A percentile compares a stretch with the other conserved stretches of the same genome.
These are phyloP conservation scores for Caretta caretta DNA, from an alignment of 2,113 vertebrate species.

Conservation along the genomic window DNA sequence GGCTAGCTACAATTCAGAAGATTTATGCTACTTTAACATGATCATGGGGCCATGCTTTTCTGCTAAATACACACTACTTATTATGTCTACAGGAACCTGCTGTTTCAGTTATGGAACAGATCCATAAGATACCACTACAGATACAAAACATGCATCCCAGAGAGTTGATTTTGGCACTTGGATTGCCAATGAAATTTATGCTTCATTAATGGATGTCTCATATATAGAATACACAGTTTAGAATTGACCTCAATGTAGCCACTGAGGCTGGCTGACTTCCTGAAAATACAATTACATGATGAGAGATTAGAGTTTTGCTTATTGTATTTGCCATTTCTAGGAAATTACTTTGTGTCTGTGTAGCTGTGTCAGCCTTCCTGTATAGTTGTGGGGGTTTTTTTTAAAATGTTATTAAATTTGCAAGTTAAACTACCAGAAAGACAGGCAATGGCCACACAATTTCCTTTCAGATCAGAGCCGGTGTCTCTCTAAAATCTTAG, in stretches of 20 bases:
- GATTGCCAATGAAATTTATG: slow-evolving; percentile 66
- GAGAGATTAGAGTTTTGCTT: slow-evolving; percentile 64
- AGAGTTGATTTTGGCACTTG: slow-evolving; percentile 71
- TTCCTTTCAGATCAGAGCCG: slow-evolving; percentile 67
- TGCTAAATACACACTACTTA: not conserved
- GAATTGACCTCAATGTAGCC: slow-evolving; percentile 65
- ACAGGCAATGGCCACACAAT: slow-evolving; percentile 69
- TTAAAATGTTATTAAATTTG: slow-evolving; percentile 70
- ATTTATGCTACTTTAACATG: not conserved
- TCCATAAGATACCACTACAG: slow-evolving; percentile 44
- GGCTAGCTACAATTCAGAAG: not conserved
- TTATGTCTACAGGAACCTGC: slow-evolving; percentile 13
- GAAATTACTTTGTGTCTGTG: slow-evolving; percentile 68
- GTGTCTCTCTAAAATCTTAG: slow-evolving; percentile 69
- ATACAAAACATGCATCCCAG: slow-evolving; percentile 57
- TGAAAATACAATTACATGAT: slow-evolving; percentile 71
- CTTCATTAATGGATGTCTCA: slow-evolving; percentile 68
- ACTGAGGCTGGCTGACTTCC: slow-evolving; percentile 57
- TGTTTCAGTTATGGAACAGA: slow-evolving; percentile 47
- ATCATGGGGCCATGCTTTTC: not conserved
- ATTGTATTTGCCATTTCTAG: slow-evolving; percentile 75
- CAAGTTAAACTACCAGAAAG: slow-evolving; percentile 67
- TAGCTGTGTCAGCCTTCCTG: slow-evolving; percentile 41
- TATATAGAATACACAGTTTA: slow-evolving; percentile 62
- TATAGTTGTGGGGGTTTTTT: not conserved